Percentiles rank a stretch among this genome's conserved stretches.
These are phyloP conservation scores for Tenodera sinensis DNA, from an alignment of 2,888 invertebrate genomes.

Conservation along the genomic window DNA sequence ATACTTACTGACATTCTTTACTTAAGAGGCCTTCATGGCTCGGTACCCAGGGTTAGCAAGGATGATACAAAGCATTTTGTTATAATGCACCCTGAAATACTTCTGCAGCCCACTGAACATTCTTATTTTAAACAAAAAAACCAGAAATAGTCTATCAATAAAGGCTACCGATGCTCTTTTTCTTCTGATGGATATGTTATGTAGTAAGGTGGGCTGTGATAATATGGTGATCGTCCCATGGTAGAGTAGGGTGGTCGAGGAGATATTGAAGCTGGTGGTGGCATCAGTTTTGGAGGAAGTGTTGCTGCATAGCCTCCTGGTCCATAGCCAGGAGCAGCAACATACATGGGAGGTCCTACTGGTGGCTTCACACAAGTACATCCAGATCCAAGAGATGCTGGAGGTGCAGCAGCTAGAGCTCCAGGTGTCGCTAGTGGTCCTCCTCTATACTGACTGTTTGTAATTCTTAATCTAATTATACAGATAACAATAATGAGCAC, in stretches of 20 bases:
- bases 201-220: conserved; percentile 42
- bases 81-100: background rate
- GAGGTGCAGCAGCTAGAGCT: conserved; percentile 30
- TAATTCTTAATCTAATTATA: conserved; percentile 73
- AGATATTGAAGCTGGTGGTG: conserved; percentile 35
- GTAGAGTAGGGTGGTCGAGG: conserved; percentile 58
- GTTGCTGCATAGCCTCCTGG: conserved; percentile 57
- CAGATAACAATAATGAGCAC: conserved; percentile 86
- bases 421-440: conserved; percentile 56
- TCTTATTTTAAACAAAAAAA: background rate
- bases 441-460: conserved; percentile 60
- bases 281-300: conserved; percentile 40
- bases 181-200: conserved; percentile 43
- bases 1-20: background rate
- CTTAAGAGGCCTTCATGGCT: background rate
- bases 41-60: background rate
- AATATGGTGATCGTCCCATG: conserved; percentile 58
- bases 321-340: conserved; percentile 53
- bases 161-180: conserved; percentile 38
- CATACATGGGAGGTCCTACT: conserved; percentile 50
- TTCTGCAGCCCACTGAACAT: background rate
- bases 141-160: background rate
- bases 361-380: conserved; percentile 55
- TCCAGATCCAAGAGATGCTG: conserved; percentile 38
- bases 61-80: background rate